Base-by-base conservation (phyloP, 2,797 vertebrate genomes). In the Antennarius maculatus region DNA sequence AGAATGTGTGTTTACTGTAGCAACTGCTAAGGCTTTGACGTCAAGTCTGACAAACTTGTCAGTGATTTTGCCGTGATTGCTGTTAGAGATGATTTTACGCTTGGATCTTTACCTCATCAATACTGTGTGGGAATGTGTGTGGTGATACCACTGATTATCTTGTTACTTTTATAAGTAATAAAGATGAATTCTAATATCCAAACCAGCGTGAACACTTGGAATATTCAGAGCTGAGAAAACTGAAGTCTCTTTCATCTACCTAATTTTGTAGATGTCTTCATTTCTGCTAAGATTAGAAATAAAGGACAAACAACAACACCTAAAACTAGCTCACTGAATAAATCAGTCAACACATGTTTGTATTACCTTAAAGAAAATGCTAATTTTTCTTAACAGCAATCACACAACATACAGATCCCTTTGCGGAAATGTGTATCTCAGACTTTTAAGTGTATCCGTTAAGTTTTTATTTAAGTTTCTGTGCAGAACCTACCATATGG, bases 1-100 rank as follows among this genome's bases (percentile, higher is more conserved):
- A 29, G 50, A 31, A 50, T 27, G 48, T 29, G 28, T 62, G 76
- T 79, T 55, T 34, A 78, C 76, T 73, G 56, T 61, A 70, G 69
- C 51, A 77, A 55, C 63, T 51, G 34, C 29, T 0, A 9, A 78
- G 49, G 70, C 76, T 76, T 56, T 72, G 78, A 76, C 70, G 34
- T 65, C 49, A 65, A 54, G 46, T 74, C 53, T 69, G 66, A 54
- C 52, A 76, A 80, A 76, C 69, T 70, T 78, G 61, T 66, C 56
- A 64, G 60, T 34, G 47, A 59, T 67, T 70, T 70, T 66, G 60
- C n/a, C 52, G 37, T 41, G 53, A 42, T 48, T 54, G 50, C 58
- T 59, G 52, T 74, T 18, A 54, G 23, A 78, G 48, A 76, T 63
- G 60, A 54, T 65, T 69, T 51, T 46, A 46, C 10, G 15, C 34